A percentile compares a stretch with the other conserved stretches of the same genome.
These are phyloP conservation scores for Daboia siamensis DNA, from an alignment of 2,113 vertebrate species.

Conservation along the genomic window DNA sequence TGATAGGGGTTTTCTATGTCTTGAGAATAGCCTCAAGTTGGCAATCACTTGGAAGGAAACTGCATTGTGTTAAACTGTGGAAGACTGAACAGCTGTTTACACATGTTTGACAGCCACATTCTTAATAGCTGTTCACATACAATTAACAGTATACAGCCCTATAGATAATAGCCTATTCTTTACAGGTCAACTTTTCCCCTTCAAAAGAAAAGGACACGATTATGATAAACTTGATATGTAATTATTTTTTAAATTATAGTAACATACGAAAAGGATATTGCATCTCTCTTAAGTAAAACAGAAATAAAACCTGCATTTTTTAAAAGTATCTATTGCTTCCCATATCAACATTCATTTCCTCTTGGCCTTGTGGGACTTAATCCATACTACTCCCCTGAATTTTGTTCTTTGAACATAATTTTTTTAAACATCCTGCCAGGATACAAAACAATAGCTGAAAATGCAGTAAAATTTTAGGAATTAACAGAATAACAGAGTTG, in stretches of 20 bases:
- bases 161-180: constrained; percentile 4
- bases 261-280: neutral
- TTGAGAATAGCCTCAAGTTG: neutral
- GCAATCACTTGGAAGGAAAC: neutral
- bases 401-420: constrained; percentile 20
- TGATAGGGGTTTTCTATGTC: fast-evolving
- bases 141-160: neutral
- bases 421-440: constrained; percentile 25
- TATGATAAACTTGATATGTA: constrained; percentile 31
- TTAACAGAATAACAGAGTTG: neutral
- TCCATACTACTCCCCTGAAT: neutral
- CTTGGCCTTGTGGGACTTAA: constrained; percentile 34
- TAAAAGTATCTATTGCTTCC: neutral
- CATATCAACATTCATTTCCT: constrained; percentile 40
- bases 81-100: neutral
- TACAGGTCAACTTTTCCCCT: constrained; percentile 35
- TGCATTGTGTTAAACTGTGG: neutral
- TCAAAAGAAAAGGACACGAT: neutral
- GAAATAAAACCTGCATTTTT: neutral
- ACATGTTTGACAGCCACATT: neutral
- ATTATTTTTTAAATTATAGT: constrained; percentile 17
- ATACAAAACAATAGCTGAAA: neutral
- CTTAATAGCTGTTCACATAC: neutral
- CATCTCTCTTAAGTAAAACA: constrained; percentile 26
- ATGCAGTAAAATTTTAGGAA: constrained; percentile 8